Evolutionary conservation across 2,888 invertebrate genomes (phyloP).

Genomic region (Bembecia ichneumoniformis): DNA sequence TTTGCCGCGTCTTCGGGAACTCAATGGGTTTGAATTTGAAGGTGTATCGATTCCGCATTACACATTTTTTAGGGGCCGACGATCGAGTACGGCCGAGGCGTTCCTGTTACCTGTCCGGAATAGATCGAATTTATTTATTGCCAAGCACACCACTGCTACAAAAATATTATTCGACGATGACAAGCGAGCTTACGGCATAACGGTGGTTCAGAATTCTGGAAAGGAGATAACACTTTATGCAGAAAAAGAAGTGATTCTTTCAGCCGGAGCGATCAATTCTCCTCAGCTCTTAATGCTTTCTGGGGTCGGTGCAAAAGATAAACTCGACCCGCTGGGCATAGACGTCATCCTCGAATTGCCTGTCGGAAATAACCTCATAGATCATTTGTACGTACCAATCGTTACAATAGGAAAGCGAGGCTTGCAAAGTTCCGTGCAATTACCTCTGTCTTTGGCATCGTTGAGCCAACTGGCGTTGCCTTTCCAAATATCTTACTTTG

Average conservation of each 20-base stretch:
- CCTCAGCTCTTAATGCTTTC: slow-evolving; percentile 9
- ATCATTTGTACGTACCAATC: slow-evolving; percentile 5
- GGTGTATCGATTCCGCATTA: slow-evolving; percentile 7
- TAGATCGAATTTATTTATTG: slow-evolving; percentile 4
- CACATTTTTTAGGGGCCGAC: slow-evolving; percentile 2
- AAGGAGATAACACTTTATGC: slow-evolving; percentile 3
- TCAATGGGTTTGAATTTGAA: slow-evolving; percentile 19
- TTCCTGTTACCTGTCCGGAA: slow-evolving; percentile 1
- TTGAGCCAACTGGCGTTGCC: background rate
- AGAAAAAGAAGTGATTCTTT: slow-evolving; percentile 5
- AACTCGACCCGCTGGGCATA: slow-evolving; percentile 4
- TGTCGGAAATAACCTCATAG: slow-evolving; percentile 7
- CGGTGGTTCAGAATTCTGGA: background rate
- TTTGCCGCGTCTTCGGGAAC: slow-evolving; percentile 28
- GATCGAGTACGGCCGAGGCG: slow-evolving; percentile 5
- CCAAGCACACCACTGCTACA: slow-evolving; percentile 4
- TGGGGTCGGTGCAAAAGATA: slow-evolving; percentile 6
- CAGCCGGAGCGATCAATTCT: slow-evolving; percentile 7
- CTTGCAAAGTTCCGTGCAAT: slow-evolving; percentile 15
- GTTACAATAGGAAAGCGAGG: slow-evolving; percentile 20
- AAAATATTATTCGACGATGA: slow-evolving; percentile 5
- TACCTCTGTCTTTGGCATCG: background rate
- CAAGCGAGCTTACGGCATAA: slow-evolving; percentile 2
- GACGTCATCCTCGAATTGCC: slow-evolving; percentile 4
- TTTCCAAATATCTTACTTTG: background rate